Evolutionary conservation across 2,113 vertebrate genomes (phyloP).

Genomic region (Phyllostomus hastatus): DNA sequence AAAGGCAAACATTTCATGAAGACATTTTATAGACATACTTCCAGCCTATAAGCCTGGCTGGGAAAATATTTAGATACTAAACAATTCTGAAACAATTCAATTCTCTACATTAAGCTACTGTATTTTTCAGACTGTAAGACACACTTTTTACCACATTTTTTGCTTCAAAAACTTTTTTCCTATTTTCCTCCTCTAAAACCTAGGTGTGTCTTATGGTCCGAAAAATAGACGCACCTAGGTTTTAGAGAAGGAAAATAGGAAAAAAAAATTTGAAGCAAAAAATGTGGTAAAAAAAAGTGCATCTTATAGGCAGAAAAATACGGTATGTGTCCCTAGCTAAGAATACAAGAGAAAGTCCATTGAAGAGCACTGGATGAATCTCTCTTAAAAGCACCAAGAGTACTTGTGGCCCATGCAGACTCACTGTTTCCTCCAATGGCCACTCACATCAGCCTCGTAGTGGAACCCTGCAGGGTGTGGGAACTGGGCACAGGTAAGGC

Average conservation of each 20-base stretch:
- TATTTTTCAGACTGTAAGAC: no score
- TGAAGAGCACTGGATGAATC: constrained; percentile 45
- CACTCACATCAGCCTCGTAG: background rate
- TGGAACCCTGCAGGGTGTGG: background rate
- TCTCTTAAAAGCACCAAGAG: background rate
- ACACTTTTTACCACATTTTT: no score
- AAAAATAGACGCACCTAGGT: no score
- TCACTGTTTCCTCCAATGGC: background rate
- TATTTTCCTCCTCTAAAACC: no score
- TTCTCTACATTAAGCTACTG: constrained; percentile 22
- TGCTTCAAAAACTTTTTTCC: no score
- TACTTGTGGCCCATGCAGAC: background rate
- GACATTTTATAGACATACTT: constrained; percentile 37
- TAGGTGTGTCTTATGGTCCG: no score
- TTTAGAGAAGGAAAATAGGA: no score
- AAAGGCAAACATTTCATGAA: constrained; percentile 50
- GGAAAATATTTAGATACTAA: constrained; percentile 18
- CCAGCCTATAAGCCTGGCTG: background rate
- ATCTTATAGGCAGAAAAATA: no score
- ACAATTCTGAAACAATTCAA: constrained; percentile 47
- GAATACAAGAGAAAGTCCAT: constrained; percentile 43
- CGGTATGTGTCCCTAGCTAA: background rate
- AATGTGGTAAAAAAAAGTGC: no score
- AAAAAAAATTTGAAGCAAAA: no score
- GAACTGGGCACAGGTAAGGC: background rate